Evolutionary conservation across 2,113 vertebrate genomes (phyloP).

Genomic region (Perca fluviatilis): DNA sequence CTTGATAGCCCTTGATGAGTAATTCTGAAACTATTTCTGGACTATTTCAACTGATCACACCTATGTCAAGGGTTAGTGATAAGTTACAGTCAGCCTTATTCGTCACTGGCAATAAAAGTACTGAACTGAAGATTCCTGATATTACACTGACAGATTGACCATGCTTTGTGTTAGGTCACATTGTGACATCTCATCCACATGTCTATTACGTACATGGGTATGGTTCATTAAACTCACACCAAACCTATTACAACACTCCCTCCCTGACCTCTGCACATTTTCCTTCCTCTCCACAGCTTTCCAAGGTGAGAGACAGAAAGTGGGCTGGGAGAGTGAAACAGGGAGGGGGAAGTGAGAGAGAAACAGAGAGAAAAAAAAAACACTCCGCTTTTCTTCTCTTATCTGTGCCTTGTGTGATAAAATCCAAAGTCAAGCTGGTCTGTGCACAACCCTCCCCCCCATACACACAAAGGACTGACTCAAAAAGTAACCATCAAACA

Average conservation of each 20-base stretch:
- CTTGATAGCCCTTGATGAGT: not conserved
- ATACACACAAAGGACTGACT: conserved; percentile 5
- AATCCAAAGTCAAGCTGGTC: conserved; percentile 58
- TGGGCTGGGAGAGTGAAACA: conserved; percentile 20
- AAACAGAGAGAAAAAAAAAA: not conserved
- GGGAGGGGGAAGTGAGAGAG: conserved; percentile 33
- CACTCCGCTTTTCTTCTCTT: conserved; percentile 57
- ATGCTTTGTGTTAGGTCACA: not conserved
- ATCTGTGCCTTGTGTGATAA: conserved; percentile 64
- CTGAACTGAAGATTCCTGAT: not conserved
- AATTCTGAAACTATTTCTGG: conserved; percentile 23
- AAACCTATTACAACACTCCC: conserved; percentile 44
- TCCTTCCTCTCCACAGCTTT: conserved; percentile 29
- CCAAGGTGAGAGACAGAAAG: conserved; percentile 56
- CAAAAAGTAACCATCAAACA: conserved; percentile 19
- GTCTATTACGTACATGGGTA: conserved; percentile 17
- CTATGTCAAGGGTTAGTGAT: not conserved
- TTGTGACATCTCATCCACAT: conserved; percentile 1
- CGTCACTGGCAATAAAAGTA: not conserved
- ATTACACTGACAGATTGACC: not conserved
- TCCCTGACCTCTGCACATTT: conserved; percentile 35
- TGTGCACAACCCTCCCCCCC: conserved; percentile 18
- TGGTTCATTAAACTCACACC: conserved; percentile 43
- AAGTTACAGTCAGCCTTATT: not conserved
- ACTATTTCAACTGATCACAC: not conserved